phyloP scores from a whole-genome alignment of 37 sponge, comb jelly and placozoan species.

The Cliona cf. orientalis region DNA sequence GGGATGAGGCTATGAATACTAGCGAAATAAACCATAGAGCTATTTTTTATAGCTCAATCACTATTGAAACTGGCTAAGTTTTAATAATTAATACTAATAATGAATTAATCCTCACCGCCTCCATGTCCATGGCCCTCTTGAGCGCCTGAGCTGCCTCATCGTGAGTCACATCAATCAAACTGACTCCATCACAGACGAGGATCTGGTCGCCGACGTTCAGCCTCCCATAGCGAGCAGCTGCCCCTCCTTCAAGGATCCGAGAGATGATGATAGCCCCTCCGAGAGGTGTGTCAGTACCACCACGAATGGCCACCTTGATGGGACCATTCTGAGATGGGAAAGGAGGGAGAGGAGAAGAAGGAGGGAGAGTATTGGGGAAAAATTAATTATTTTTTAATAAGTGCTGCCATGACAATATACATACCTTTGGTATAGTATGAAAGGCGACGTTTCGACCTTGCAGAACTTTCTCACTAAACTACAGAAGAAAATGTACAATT shows the following conservation, averaged over 20 bases:
- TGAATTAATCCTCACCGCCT: too few species aligned
- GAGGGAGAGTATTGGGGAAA: background rate
- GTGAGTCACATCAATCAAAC: constrained; percentile 74
- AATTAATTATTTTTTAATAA: background rate
- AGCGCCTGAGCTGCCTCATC: constrained; percentile 78
- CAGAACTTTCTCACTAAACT: constrained; percentile 80
- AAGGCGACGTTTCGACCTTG: constrained; percentile 79
- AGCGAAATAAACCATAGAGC: too few species aligned
- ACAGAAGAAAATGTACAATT: background rate
- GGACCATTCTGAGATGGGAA: constrained; percentile 56
- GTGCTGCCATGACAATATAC: background rate
- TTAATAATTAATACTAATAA: too few species aligned
- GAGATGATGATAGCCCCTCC: constrained; percentile 79
- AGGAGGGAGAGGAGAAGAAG: background rate
- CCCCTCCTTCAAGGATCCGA: constrained; percentile 84
- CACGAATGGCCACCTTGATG: constrained; percentile 79
- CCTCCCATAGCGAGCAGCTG: constrained; percentile 60
- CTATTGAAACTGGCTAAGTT: too few species aligned
- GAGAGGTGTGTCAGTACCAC: constrained; percentile 77
- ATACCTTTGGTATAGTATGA: constrained; percentile 85
- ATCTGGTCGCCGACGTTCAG: constrained; percentile 90
- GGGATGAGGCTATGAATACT: too few species aligned
- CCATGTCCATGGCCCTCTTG: constrained; percentile 84
- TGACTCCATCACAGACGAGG: constrained; percentile 84
- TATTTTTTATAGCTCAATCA: too few species aligned